Conservation (phyloP, 2,888 invertebrate genomes). For the Cheiracanthium punctorium region DNA sequence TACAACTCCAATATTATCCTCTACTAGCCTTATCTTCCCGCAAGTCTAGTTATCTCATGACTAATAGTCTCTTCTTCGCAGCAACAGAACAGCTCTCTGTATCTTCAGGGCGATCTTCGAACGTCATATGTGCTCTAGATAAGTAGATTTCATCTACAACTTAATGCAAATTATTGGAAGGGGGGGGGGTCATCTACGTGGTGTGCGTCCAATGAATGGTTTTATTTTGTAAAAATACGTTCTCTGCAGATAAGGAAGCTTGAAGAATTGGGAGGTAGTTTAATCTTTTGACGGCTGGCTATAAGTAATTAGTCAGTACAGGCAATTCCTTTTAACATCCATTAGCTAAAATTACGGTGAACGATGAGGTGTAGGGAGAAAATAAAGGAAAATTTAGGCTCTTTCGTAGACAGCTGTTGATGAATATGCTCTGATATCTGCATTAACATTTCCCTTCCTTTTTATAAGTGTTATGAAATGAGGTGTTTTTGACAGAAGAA, state of each 20-base stretch:
- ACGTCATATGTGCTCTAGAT: background rate
- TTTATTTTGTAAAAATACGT: conserved; percentile 1
- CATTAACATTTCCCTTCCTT: no score
- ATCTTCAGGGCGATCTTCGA: background rate
- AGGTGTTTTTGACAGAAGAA: no score
- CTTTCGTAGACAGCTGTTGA: no score
- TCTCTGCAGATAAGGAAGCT: background rate
- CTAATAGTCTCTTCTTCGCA: background rate
- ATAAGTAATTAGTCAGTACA: background rate
- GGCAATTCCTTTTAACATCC: background rate
- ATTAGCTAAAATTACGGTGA: background rate
- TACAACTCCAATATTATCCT: background rate
- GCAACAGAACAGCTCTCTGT: background rate
- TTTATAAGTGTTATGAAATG: no score
- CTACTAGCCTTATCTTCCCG: background rate
- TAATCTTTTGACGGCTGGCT: background rate
- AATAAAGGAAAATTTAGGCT: no score
- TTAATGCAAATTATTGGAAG: conserved; percentile 13
- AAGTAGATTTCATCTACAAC: conserved; percentile 1
- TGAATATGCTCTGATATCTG: no score
- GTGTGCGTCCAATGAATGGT: background rate
- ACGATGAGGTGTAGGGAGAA: no score
- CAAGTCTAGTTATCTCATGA: background rate
- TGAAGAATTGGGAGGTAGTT: background rate
- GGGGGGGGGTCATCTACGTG: background rate